Conservation (phyloP, 2,888 invertebrate species). For the Cheilosia vernalis region DNA sequence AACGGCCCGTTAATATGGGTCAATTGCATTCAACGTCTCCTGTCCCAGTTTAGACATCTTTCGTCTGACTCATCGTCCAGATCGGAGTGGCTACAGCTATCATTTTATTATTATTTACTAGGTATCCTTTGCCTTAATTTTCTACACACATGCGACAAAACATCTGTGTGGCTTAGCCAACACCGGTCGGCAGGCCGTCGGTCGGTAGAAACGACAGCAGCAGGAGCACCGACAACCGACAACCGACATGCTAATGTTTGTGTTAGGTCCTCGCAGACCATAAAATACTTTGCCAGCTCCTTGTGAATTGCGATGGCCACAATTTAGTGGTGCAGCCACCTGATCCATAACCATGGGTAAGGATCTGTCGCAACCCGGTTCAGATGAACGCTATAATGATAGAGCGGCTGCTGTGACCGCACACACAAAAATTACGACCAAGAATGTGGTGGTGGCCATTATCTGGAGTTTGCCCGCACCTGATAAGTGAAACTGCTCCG, state of each 20-base stretch:
- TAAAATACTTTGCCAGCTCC: slow-evolving; percentile 72
- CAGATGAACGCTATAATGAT: slow-evolving; percentile 66
- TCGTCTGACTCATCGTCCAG: slow-evolving; percentile 54
- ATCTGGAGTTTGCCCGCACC: slow-evolving; percentile 67
- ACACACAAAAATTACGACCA: slow-evolving; percentile 57
- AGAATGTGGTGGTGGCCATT: slow-evolving; percentile 54
- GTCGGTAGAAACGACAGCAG: slow-evolving; percentile 26
- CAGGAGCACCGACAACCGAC: slow-evolving; percentile 8
- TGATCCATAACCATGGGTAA: slow-evolving; percentile 60
- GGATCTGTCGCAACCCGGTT: slow-evolving; percentile 41
- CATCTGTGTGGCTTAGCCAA: slow-evolving; percentile 56
- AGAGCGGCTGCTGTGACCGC: slow-evolving; percentile 49
- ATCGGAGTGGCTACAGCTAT: slow-evolving; percentile 25
- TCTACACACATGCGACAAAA: slow-evolving; percentile 72
- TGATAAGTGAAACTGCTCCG: slow-evolving; percentile 56
- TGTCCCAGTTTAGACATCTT: slow-evolving; percentile 27
- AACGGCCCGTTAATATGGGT: slow-evolving; percentile 40
- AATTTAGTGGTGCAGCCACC: slow-evolving; percentile 57
- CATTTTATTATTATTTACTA: slow-evolving; percentile 56
- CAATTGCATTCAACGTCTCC: slow-evolving; percentile 17
- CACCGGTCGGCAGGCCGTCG: too few relatives aligned
- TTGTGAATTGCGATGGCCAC: slow-evolving; percentile 44
- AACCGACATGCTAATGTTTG: slow-evolving; percentile 27
- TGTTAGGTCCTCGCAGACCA: slow-evolving; percentile 57
- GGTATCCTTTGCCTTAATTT: slow-evolving; percentile 63